Evolutionary conservation across 1,140 invertebrate species (phyloP).

Genomic region (Drepana arcuata): DNA sequence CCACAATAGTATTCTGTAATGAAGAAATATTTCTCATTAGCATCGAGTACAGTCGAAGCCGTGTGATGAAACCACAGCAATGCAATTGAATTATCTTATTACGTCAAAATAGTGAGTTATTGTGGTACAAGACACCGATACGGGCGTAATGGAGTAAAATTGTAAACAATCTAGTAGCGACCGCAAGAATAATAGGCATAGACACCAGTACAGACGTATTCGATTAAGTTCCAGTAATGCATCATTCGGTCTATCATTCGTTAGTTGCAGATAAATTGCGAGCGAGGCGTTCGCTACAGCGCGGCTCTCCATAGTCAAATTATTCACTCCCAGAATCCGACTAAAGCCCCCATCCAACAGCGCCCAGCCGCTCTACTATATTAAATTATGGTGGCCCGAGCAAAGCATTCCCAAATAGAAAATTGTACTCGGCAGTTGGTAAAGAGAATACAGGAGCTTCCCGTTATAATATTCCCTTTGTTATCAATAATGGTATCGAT

Average conservation of each 20-base stretch:
- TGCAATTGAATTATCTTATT: slow-evolving; percentile 12
- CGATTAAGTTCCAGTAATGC: slow-evolving; percentile 34
- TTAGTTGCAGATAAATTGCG: slow-evolving; percentile 47
- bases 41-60: too few relatives aligned
- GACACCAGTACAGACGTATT: slow-evolving; percentile 6
- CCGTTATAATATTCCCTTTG: slow-evolving; percentile 50
- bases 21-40: background rate
- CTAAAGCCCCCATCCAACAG: slow-evolving; percentile 44
- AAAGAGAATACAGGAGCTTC: too few relatives aligned
- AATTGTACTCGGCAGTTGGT: slow-evolving; percentile 58
- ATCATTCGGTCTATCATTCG: slow-evolving; percentile 39
- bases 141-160: slow-evolving; percentile 11
- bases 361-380: slow-evolving; percentile 47
- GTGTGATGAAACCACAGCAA: too few relatives aligned
- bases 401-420: slow-evolving; percentile 64
- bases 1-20: background rate
- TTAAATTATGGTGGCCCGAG: slow-evolving; percentile 64
- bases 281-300: slow-evolving; percentile 31
- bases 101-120: slow-evolving; percentile 8
- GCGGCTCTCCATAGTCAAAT: slow-evolving; percentile 57
- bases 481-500: slow-evolving; percentile 20
- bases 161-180: slow-evolving; percentile 19
- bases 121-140: slow-evolving; percentile 10
- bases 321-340: slow-evolving; percentile 62
- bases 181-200: slow-evolving; percentile 32